These are phyloP conservation scores for Peromyscus melanophrys DNA, from an alignment of 2,797 vertebrate genomes.

Conservation along the genomic window DNA sequence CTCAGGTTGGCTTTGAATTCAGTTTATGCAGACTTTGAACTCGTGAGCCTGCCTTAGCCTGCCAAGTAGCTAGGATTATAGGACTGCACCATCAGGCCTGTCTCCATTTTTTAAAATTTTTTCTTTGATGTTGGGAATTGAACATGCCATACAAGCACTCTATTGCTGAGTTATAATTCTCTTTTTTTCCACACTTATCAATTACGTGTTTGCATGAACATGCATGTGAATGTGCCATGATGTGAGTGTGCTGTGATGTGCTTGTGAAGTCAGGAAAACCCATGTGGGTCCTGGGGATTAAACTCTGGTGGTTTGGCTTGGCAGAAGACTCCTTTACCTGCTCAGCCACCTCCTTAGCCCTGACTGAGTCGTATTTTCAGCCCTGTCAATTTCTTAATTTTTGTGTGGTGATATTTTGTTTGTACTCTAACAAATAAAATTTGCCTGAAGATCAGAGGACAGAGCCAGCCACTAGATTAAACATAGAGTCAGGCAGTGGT, in stretches of 20 bases:
- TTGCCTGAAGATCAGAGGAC: no score
- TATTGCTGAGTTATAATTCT: background rate
- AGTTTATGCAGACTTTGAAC: background rate
- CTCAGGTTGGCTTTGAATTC: background rate
- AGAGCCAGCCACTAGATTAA: no score
- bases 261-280: background rate
- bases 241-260: background rate
- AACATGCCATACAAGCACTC: background rate
- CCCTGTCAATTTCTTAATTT: background rate
- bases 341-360: background rate
- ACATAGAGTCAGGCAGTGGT: no score
- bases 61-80: background rate
- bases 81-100: background rate
- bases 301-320: background rate
- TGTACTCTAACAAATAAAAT: no score
- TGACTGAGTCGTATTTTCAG: background rate
- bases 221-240: background rate
- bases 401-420: no score
- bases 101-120: background rate
- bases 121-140: background rate
- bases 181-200: background rate
- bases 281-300: background rate
- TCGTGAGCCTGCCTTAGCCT: background rate
- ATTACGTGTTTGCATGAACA: background rate
- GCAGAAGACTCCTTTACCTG: background rate